Conservation (phyloP, 1,140 invertebrate genomes). For the Ridgeia piscesae region DNA sequence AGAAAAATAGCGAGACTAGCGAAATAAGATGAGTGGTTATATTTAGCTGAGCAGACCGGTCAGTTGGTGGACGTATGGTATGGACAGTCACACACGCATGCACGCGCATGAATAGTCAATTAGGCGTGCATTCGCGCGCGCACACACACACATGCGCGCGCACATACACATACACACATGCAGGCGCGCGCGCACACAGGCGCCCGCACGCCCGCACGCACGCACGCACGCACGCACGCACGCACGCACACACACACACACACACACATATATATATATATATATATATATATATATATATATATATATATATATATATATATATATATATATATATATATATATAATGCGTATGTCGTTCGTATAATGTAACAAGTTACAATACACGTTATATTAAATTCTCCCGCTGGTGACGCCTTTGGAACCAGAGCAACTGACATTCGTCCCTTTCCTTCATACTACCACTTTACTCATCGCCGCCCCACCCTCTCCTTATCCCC, state of each 20-base stretch:
- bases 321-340: not conserved
- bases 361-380: too few species aligned
- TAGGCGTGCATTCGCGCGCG: too few species aligned
- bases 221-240: not conserved
- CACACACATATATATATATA: not conserved
- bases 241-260: slow-evolving; percentile 5
- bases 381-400: too few species aligned
- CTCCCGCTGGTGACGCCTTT: too few species aligned
- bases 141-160: not conserved
- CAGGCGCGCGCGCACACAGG: too few species aligned
- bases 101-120: not conserved
- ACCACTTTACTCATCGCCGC: not conserved
- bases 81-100: not conserved
- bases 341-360: not conserved
- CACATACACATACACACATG: too few species aligned
- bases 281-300: not conserved
- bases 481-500: not conserved
- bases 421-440: not conserved
- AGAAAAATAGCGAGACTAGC: too few species aligned
- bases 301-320: not conserved
- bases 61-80: not conserved
- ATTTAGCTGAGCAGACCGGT: not conserved
- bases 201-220: not conserved
- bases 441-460: not conserved
- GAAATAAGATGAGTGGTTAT: too few species aligned